phyloP scores from a whole-genome alignment of 1,140 invertebrate genomes.

The Elymnias hypermnestra region DNA sequence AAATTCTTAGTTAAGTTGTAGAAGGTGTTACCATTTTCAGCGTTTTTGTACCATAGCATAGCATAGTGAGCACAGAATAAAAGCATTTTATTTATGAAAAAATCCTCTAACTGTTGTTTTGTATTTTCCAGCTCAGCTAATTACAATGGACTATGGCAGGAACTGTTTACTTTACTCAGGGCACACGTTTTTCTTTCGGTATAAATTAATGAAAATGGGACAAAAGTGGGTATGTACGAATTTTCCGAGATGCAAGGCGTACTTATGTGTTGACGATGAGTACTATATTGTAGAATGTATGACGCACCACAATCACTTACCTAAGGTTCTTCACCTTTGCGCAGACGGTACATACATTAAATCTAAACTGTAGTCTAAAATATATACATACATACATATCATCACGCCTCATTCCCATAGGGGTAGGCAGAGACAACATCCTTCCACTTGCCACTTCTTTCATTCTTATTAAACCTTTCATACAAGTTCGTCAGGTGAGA shows the following conservation, averaged over 20 bases:
- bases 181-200: constrained; percentile 40
- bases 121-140: constrained; percentile 35
- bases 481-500: no score
- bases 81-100: constrained; percentile 5
- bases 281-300: constrained; percentile 6
- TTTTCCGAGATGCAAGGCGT: constrained; percentile 40
- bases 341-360: constrained; percentile 30
- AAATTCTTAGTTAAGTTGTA: no score
- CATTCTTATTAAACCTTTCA: no score
- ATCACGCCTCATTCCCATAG: no score
- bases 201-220: constrained; percentile 24
- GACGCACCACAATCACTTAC: constrained; percentile 25
- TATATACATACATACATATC: no score
- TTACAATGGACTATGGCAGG: constrained; percentile 28
- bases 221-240: constrained; percentile 43
- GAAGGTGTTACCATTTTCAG: no score
- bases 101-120: no score
- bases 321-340: constrained; percentile 20
- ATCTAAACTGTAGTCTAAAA: background rate
- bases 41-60: no score
- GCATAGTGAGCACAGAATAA: no score
- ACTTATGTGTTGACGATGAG: constrained; percentile 19
- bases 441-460: no score
- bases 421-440: no score
- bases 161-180: constrained; percentile 26